Base-by-base conservation (phyloP, 2,888 invertebrate genomes). In the Amphipyra tragopoginis region DNA sequence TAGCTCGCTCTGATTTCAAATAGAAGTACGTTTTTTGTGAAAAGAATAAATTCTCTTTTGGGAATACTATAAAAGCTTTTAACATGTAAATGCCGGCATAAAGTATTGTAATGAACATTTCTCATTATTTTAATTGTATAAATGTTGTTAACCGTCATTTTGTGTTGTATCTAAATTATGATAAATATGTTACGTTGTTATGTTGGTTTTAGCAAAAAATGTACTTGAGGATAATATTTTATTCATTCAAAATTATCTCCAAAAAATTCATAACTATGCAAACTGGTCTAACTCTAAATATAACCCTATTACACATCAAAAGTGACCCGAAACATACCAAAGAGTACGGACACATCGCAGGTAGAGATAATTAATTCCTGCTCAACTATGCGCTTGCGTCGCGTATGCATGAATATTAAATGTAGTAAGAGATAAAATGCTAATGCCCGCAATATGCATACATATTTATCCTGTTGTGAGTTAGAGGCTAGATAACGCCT, bases 371-470 rank as follows among this genome's bases (percentile, higher is more conserved):
- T 93, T 90, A 91, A 93, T 93, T 90, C 91, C 86, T 86, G 86
- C 85, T 85, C 85, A 77, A 73, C 79, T 72, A 86, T 90, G 89
- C 89, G 86, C 91, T 82, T 89, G 92, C 89, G 87, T 48, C 60
- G 79, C 79, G 88, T 86, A 88, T 87, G 89, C 86, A 92, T 93
- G 93, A 92, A 94, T 94, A 93, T 89, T 91, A 91, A 92, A 93
- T 91, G 81, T 84, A 81, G 81, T 87, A 84, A 87, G 85, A 93
- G 93, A 93, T 93, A 93, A 93, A 93, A 94, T 93, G 93, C 88
- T 91, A 93, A 93, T 93, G 86, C 82, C 59, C 51, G 70, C 79
- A 84, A 84, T 86, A 87, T 88, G 88, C 90, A 88, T 87, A 88
- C 88, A 90, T 90, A 92, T 91, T 90, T 92, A 90, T 88, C 62